Evolutionary conservation across 2,797 vertebrate species (phyloP).

Genomic region (Rousettus madagascariensis): DNA sequence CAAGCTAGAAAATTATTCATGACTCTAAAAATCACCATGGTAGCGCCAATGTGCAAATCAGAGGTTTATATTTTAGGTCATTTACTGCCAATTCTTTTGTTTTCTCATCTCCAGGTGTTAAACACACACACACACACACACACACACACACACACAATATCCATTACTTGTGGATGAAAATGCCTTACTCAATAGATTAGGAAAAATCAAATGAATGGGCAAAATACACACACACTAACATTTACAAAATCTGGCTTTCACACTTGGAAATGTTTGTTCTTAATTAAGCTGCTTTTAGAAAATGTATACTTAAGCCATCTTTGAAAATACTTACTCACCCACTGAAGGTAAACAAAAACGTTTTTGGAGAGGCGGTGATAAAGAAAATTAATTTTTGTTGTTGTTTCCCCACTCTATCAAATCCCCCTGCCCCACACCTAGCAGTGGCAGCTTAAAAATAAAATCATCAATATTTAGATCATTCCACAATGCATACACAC

Average conservation of each 20-base stretch:
- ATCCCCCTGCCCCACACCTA: rapidly evolving
- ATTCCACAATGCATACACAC: neutral
- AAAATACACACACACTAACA: constrained; percentile 57
- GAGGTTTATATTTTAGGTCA: constrained; percentile 75
- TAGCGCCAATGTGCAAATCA: constrained; percentile 64
- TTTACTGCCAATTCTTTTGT: neutral
- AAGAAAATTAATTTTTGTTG: neutral
- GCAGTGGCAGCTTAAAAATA: neutral
- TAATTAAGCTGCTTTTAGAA: constrained; percentile 58
- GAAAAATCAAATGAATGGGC: neutral
- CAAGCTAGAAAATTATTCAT: constrained; percentile 72
- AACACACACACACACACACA: constrained; percentile 38
- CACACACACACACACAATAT: neutral
- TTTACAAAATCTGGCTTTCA: constrained; percentile 46
- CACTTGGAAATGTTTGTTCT: constrained; percentile 32
- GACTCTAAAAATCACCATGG: constrained; percentile 73
- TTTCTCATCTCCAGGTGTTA: constrained; percentile 38
- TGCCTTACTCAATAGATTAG: neutral
- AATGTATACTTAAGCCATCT: neutral
- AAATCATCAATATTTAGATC: neutral
- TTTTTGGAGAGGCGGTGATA: neutral
- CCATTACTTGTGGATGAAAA: neutral
- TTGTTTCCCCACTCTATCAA: neutral
- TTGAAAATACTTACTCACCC: neutral
- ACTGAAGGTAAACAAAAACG: neutral